These are phyloP conservation scores for Nibea albiflora DNA, from an alignment of 2,113 vertebrate genomes.

Conservation along the genomic window DNA sequence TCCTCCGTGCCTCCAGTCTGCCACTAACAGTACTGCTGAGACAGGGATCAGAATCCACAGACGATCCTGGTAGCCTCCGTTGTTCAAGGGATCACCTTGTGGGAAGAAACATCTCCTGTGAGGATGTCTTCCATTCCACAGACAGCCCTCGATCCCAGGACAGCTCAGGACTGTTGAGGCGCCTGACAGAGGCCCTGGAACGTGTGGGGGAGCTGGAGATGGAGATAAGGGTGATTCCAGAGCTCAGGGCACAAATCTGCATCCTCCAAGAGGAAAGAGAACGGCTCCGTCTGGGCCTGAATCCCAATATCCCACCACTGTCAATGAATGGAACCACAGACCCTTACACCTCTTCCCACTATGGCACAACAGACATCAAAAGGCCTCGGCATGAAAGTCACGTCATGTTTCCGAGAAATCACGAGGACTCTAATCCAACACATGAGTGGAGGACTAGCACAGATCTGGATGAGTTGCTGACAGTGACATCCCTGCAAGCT, in stretches of 20 bases:
- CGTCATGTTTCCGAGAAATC: constrained; percentile 33
- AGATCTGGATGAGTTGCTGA: constrained; percentile 75
- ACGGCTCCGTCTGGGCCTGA: constrained; percentile 67
- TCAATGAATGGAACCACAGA: constrained; percentile 62
- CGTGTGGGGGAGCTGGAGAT: constrained; percentile 82
- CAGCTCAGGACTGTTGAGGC: constrained; percentile 64
- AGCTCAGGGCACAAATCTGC: constrained; percentile 80
- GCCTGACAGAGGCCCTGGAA: constrained; percentile 72
- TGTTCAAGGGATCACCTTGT: constrained; percentile 67
- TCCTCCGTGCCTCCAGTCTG: constrained; percentile 93
- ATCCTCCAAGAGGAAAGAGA: constrained; percentile 79
- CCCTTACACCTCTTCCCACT: constrained; percentile 15
- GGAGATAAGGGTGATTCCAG: constrained; percentile 77
- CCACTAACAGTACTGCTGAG: constrained; percentile 86
- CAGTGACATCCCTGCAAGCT: constrained; percentile 81
- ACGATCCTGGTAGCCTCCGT: constrained; percentile 71
- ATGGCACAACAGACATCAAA: constrained; percentile 52
- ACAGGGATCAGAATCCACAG: constrained; percentile 71
- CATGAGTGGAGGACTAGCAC: constrained; percentile 79
- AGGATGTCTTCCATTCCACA: constrained; percentile 71
- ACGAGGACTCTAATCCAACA: constrained; percentile 37
- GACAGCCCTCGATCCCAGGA: constrained; percentile 50
- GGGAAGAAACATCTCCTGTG: constrained; percentile 55
- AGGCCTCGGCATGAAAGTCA: constrained; percentile 55
- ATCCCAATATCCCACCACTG: constrained; percentile 33